phyloP scores from a whole-genome alignment of 2,113 vertebrate species.

The Gopherus flavomarginatus region DNA sequence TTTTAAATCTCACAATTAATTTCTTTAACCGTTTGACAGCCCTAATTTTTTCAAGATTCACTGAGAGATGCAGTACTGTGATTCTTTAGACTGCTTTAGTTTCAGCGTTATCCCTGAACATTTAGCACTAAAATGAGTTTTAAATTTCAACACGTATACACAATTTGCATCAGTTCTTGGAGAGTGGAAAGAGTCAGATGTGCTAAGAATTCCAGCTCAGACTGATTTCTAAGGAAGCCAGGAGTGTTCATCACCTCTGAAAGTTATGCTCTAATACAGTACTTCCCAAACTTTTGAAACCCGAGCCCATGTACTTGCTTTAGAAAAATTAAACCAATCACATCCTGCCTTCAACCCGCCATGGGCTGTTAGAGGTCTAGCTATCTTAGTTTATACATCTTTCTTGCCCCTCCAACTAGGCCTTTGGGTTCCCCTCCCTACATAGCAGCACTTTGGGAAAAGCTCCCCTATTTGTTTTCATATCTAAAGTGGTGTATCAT shows the following conservation, averaged over 20 bases:
- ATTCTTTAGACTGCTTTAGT: not conserved
- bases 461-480: accelerated
- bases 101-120: not conserved
- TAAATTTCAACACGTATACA: not conserved
- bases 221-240: not conserved
- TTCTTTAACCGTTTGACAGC: no score
- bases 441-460: not conserved
- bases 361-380: not conserved
- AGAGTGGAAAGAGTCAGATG: not conserved
- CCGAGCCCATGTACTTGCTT: accelerated
- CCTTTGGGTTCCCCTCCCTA: not conserved
- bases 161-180: not conserved
- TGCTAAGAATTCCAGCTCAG: not conserved
- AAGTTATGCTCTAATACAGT: not conserved
- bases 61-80: not conserved
- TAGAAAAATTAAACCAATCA: not conserved
- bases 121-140: not conserved
- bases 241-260: not conserved
- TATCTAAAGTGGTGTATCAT: accelerated
- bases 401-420: not conserved
- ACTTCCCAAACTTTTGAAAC: not conserved
- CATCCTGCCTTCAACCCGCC: not conserved
- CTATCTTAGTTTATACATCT: not conserved
- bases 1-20: no score
- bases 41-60: not conserved